Base-by-base conservation (phyloP, 1,140 invertebrate species). In the Steinernema khuongi region DNA sequence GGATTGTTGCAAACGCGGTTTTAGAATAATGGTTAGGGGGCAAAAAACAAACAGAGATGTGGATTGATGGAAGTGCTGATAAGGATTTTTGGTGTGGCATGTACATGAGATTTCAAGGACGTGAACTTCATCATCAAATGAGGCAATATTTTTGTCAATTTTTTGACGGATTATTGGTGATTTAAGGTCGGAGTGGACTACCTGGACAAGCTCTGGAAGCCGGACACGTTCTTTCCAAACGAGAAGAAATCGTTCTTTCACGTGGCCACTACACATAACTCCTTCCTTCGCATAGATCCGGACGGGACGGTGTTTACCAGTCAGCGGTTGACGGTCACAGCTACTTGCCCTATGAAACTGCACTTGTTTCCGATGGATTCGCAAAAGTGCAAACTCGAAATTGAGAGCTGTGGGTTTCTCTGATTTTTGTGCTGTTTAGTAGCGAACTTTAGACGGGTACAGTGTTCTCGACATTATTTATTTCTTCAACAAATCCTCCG, bases 241-340 rank as follows among this genome's bases (percentile, higher is more conserved):
- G 94, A 97, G 89, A 97, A 97, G 89, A 93, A 94, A 88, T 95
- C 94, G 77, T 95, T 95, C 89, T 96, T 97, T 89, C 95, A 97
- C 88, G 92, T 93, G 87, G 94, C 94, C 77, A 97, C 94, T 85
- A 96, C 94, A 80, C 94, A 87, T 43, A 89, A 89, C 78, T 88
- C 87, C 50, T 89, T 89, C 76, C 76, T 89, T 2, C 80, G 89
- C 22, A 89, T 89, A 50, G 83, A 85, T 67, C 80, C 84, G 18
- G 79, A 85, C 72, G 88, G 88, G 14, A 80, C 78, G 1, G 74
- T 80, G 18, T 80, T 74, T 60, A 80, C 79, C 33, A 74, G 71
- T 71, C 74, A 80, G 68, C 68, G 79, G 79, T 80, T 99, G 81
- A 99, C 96, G 11, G 94, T 99, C 73, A 94, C 95, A 87, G 94